These are phyloP conservation scores for Xiphorhynchus elegans DNA, from an alignment of 2,113 vertebrate species.

Conservation along the genomic window DNA sequence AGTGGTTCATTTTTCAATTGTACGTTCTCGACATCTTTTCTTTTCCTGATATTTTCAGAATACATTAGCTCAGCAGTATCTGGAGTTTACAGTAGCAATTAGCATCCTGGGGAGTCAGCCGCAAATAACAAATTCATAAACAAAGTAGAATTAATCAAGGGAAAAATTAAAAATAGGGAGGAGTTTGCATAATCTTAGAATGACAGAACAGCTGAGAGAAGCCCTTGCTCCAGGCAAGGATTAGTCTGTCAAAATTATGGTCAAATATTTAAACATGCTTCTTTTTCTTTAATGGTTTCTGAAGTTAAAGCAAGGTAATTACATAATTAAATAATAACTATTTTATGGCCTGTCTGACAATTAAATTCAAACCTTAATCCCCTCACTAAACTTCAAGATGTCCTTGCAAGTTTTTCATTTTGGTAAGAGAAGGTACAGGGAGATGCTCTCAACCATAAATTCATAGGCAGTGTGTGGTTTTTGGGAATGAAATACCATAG, in stretches of 20 bases:
- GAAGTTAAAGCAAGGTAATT: neutral
- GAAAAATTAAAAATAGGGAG: constrained; percentile 65
- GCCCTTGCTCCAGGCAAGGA: constrained; percentile 5
- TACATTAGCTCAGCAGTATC: constrained; percentile 66
- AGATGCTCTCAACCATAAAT: neutral
- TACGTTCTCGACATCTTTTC: neutral
- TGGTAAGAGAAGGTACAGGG: neutral
- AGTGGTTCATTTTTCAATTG: neutral
- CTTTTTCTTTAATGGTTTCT: constrained; percentile 13
- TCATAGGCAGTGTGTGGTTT: neutral
- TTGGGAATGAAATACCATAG: neutral
- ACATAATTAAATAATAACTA: constrained; percentile 14
- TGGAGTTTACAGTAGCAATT: constrained; percentile 67
- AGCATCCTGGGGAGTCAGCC: constrained; percentile 66
- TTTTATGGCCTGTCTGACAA: neutral
- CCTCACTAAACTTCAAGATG: neutral
- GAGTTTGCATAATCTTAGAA: constrained; percentile 45
- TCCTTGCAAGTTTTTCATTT: neutral
- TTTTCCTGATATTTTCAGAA: constrained; percentile 22
- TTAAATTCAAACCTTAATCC: neutral
- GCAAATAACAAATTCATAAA: constrained; percentile 63
- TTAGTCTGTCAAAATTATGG: constrained; percentile 17
- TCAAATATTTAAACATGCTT: neutral
- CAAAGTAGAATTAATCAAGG: constrained; percentile 67
- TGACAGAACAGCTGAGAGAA: constrained; percentile 6